Evolutionary conservation across 2,797 vertebrate genomes (phyloP).

Genomic region (Hydrolagus colliei): DNA sequence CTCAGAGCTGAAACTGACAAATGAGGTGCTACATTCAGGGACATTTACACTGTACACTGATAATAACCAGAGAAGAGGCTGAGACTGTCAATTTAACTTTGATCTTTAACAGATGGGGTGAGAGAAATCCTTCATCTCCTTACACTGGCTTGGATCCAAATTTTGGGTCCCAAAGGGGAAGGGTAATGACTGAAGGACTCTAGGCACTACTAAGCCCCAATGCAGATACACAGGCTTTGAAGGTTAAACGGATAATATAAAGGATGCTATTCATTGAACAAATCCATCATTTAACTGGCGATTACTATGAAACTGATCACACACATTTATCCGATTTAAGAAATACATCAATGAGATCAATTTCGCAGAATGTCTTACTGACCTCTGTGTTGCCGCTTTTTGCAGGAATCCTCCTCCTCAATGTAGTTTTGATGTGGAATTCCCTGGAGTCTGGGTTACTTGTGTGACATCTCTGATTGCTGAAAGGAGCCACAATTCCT

Average conservation of each 20-base stretch:
- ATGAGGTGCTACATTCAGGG: constrained; percentile 3
- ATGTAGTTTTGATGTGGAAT: too few relatives aligned
- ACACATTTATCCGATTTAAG: neutral
- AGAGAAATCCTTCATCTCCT: neutral
- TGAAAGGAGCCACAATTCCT: too few relatives aligned
- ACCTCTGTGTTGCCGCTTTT: too few relatives aligned
- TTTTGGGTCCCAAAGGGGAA: neutral
- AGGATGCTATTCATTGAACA: neutral
- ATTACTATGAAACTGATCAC: neutral
- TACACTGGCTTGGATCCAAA: neutral
- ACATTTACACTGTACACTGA: constrained; percentile 19
- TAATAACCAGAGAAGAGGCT: neutral
- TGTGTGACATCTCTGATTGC: too few relatives aligned
- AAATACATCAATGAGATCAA: neutral
- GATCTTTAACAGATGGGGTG: neutral
- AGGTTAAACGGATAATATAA: constrained; percentile 18
- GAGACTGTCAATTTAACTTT: constrained; percentile 21
- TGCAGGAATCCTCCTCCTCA: too few relatives aligned
- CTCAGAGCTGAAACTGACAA: neutral
- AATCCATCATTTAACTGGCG: neutral
- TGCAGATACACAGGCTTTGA: neutral
- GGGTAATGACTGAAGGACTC: neutral
- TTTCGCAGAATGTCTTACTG: too few relatives aligned
- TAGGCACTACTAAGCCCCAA: neutral
- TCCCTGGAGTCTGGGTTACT: too few relatives aligned